Evolutionary conservation across 2,888 invertebrate genomes (phyloP).

Genomic region (Troides oblongomaculatus): DNA sequence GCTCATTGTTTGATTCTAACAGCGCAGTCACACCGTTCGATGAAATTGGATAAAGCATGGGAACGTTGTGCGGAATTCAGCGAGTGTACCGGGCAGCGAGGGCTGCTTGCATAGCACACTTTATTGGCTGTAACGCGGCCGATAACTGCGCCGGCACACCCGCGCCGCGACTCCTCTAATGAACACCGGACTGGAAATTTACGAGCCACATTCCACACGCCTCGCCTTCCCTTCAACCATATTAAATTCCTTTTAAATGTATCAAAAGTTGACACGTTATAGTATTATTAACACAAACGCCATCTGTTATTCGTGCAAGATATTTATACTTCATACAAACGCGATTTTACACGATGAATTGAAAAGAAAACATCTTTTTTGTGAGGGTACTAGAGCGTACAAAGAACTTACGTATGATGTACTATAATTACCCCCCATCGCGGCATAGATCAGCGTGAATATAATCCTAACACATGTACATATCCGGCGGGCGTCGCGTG

Average conservation of each 20-base stretch:
- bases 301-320: constrained; percentile 1
- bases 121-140: constrained; percentile 73
- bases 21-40: constrained; percentile 63
- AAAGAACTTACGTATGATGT: constrained; percentile 14
- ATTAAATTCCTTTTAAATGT: constrained; percentile 7
- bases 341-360: not conserved
- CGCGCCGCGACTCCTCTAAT: constrained; percentile 52
- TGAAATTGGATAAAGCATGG: constrained; percentile 79
- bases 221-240: constrained; percentile 31
- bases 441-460: constrained; percentile 23
- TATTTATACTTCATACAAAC: not conserved
- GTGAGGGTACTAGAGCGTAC: constrained; percentile 18
- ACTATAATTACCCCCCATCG: constrained; percentile 24
- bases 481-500: constrained; percentile 44
- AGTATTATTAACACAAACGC: not conserved
- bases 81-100: constrained; percentile 54
- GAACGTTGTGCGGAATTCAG: constrained; percentile 72
- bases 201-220: constrained; percentile 57
- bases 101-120: constrained; percentile 75
- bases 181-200: constrained; percentile 56
- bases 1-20: constrained; percentile 70
- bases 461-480: constrained; percentile 25
- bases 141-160: constrained; percentile 48
- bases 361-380: constrained; percentile 12
- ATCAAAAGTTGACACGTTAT: constrained; percentile 1